Conservation (phyloP, 1,140 invertebrate genomes). For the Lucilia cuprina region DNA sequence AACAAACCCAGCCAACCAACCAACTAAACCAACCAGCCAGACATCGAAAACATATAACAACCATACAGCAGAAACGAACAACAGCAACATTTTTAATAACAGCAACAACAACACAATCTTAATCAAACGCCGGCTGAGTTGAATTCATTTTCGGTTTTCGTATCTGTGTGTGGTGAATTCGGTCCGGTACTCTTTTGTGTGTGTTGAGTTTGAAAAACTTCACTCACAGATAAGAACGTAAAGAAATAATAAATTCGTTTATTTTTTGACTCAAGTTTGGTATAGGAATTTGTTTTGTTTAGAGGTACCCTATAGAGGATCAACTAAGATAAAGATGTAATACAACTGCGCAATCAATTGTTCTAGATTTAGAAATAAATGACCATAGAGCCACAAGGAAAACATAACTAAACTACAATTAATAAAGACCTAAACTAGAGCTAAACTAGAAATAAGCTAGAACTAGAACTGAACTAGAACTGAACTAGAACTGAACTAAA, state of each 20-base stretch:
- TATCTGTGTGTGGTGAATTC: not conserved
- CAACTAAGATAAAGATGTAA: too few relatives aligned
- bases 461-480: too few relatives aligned
- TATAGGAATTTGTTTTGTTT: not conserved
- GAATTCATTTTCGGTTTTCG: not conserved
- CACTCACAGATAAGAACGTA: not conserved
- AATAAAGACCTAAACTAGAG: too few relatives aligned
- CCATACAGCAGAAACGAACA: not conserved
- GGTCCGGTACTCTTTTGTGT: not conserved
- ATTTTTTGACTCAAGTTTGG: not conserved
- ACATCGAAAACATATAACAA: not conserved
- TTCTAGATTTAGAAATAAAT: too few relatives aligned
- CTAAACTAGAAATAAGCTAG: too few relatives aligned
- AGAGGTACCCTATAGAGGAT: too few relatives aligned
- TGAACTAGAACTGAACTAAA: too few relatives aligned
- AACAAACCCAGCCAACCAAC: not conserved
- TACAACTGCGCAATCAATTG: too few relatives aligned
- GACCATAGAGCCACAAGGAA: too few relatives aligned
- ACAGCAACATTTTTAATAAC: not conserved
- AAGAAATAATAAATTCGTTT: not conserved
- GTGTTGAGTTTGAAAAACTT: not conserved
- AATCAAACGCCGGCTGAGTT: constrained; percentile 12
- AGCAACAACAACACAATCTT: constrained; percentile 1
- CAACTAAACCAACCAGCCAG: not conserved
- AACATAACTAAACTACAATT: too few relatives aligned